Conservation (phyloP, 2,888 invertebrate genomes). For the Smittia aterrima region DNA sequence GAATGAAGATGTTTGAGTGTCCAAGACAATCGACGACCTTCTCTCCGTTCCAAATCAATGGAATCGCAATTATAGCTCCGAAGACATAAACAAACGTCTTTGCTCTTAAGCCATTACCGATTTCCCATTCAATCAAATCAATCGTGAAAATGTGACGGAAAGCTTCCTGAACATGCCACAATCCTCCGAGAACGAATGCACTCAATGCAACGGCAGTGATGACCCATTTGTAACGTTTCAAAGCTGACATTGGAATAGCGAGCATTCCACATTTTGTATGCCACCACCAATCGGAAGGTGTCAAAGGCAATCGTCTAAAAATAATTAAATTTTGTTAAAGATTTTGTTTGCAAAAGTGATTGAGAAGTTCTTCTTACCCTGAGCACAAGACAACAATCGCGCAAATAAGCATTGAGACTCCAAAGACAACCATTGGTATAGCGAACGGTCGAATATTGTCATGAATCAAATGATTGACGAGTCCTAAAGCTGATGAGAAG, state of each 20-base stretch:
- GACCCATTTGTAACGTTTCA: conserved; percentile 72
- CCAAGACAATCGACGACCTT: conserved; percentile 79
- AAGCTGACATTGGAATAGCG: conserved; percentile 75
- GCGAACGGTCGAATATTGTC: conserved; percentile 46
- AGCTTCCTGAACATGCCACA: conserved; percentile 79
- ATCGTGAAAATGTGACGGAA: conserved; percentile 57
- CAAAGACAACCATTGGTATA: conserved; percentile 58
- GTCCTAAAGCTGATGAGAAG: conserved; percentile 48
- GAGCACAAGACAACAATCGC: conserved; percentile 61
- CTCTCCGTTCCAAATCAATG: conserved; percentile 75
- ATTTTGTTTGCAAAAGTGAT: too few relatives aligned
- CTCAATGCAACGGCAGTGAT: conserved; percentile 68
- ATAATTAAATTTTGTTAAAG: conserved; percentile 30
- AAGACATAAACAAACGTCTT: conserved; percentile 60
- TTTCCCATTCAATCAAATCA: conserved; percentile 55
- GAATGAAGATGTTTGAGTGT: conserved; percentile 76
- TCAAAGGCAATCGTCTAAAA: conserved; percentile 68
- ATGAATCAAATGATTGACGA: conserved; percentile 52
- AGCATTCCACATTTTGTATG: conserved; percentile 74
- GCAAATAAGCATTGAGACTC: conserved; percentile 61
- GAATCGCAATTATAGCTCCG: conserved; percentile 67
- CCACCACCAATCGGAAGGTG: conserved; percentile 87
- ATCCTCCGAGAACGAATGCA: conserved; percentile 67
- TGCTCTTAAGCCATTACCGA: conserved; percentile 60
- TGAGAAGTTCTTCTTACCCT: conserved; percentile 55